A percentile compares a stretch with the other conserved stretches of the same genome.
Evolutionary conservation across 2,797 vertebrate genomes (phyloP).

Genomic region (Manis javanica): DNA sequence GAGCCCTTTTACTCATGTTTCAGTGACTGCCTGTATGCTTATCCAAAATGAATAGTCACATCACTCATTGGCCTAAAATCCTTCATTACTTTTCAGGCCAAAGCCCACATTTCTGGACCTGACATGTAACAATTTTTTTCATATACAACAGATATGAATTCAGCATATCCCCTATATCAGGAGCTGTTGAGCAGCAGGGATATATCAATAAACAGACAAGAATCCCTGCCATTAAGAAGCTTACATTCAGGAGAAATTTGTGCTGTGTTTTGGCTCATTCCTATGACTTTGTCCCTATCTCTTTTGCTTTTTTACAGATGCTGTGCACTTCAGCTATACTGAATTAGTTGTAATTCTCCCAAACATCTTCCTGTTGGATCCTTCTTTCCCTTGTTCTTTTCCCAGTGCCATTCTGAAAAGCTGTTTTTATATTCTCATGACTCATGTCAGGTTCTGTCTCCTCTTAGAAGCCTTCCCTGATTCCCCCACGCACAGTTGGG

Average conservation of each 20-base stretch:
- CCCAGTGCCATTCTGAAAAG: neutral
- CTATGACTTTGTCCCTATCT: neutral
- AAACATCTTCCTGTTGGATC: neutral
- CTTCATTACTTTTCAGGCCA: neutral
- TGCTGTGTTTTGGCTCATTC: neutral
- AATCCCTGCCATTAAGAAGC: neutral
- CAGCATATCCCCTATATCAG: neutral
- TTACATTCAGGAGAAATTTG: neutral
- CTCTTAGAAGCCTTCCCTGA: neutral
- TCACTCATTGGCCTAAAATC: neutral
- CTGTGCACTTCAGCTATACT: neutral
- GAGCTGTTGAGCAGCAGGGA: neutral
- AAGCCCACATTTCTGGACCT: neutral
- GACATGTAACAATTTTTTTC: neutral
- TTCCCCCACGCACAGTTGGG: neutral
- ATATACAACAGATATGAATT: neutral
- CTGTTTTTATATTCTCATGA: neutral
- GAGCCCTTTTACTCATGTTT: conserved; percentile 18
- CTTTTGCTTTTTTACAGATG: neutral
- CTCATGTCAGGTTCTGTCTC: neutral
- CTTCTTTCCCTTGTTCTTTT: neutral
- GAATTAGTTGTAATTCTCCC: neutral
- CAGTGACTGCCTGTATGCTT: neutral
- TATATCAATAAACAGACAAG: neutral
- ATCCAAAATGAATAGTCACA: neutral